Conservation (phyloP, 2,113 vertebrate genomes). For the Aleadryas rufinucha region DNA sequence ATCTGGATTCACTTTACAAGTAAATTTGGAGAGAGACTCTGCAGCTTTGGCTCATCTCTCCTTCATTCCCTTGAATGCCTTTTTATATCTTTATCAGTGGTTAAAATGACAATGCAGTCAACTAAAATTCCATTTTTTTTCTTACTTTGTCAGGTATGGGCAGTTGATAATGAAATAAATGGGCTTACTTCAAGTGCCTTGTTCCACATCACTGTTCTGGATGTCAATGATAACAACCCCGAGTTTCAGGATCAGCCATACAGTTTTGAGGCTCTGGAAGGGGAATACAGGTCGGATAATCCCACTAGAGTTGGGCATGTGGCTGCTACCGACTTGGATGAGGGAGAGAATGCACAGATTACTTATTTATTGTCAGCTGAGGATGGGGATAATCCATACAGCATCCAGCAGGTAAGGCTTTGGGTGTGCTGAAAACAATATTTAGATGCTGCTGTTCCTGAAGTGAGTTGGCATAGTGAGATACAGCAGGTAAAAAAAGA, state of each 20-base stretch:
- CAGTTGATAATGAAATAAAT: conserved; percentile 60
- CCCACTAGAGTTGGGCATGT: conserved; percentile 40
- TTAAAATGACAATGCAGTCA: not conserved
- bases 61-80: not conserved
- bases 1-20: conserved; percentile 69
- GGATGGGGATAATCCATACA: conserved; percentile 56
- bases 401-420: conserved; percentile 65
- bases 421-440: not conserved
- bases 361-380: conserved; percentile 43
- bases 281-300: conserved; percentile 17
- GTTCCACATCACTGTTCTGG: conserved; percentile 72
- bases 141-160: conserved; percentile 69
- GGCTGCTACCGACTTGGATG: conserved; percentile 67
- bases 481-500: not conserved
- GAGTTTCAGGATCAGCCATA: conserved; percentile 70
- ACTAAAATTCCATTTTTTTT: not conserved
- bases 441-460: not conserved
- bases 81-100: not conserved
- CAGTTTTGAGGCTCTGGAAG: conserved; percentile 50
- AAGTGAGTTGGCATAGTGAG: not conserved
- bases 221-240: conserved; percentile 82
- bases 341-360: conserved; percentile 70
- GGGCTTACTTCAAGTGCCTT: conserved; percentile 71
- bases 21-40: conserved; percentile 4
- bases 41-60: not conserved